Evolutionary conservation across 2,113 vertebrate genomes (phyloP), one percentile per base, ranked within the genome.

Genomic region (Sinocyclocheilus grahami): DNA sequence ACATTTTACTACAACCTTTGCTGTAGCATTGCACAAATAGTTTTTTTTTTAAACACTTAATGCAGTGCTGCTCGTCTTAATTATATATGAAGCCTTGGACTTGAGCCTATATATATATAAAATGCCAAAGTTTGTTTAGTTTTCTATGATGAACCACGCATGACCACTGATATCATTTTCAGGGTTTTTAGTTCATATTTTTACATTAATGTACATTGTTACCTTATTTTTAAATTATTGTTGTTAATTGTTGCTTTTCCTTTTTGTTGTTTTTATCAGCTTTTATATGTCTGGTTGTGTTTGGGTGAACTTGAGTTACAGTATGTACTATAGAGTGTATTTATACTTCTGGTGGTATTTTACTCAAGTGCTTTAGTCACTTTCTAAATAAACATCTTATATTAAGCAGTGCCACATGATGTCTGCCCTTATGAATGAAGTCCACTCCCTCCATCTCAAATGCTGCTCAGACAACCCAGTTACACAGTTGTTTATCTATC

Each of bases 101-200:
- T n/a, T n/a, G n/a, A n/a, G n/a, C n/a, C n/a, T n/a, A 90, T 89
- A 91, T 88, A 86, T 83, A 91, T 90, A 79, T 89, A 87, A 87
- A 92, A 92, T 85, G 91, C 90, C 91, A 92, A 93, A 93, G 86
- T 53, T 90, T n/a, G 86, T 53, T 87, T 86, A 86, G 84, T 83
- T 72, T 92, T 87, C 88, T 37, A 84, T 87, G 86, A 72, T 80
- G 85, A 90, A 75, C 75, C 4, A 55, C 39, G 33, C 48, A 51
- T 82, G 79, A 83, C 46, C 74, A 87, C 81, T 89, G 67, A 81
- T 85, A 58, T 86, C 0, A 22, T 63, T 27, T 63, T 77, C 10
- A 10, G 37, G 72, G 71, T 39, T 69, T 85, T 81, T 46, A 8
- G 33, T 58, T 42, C 12, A 10, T 60, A 75, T 74, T 72, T 88